Percentiles rank a stretch among this genome's conserved stretches.
Conservation (phyloP, 2,113 vertebrate genomes). For the Strix aluco region DNA sequence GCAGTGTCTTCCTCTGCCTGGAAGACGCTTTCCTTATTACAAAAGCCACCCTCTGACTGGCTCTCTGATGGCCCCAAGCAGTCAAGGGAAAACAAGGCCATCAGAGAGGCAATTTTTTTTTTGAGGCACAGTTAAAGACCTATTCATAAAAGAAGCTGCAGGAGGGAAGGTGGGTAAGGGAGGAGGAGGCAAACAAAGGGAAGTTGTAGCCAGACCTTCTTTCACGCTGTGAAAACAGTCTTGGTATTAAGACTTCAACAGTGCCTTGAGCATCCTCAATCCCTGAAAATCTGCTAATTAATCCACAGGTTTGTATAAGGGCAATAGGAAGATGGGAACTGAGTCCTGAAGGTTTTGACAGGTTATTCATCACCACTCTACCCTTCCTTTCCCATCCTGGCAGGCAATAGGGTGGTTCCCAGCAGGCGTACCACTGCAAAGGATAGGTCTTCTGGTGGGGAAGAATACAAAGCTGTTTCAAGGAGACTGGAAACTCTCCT, state of each 20-base stretch:
- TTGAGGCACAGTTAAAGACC: neutral
- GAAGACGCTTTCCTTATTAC: constrained; percentile 35
- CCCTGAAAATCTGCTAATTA: neutral
- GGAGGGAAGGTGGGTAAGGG: constrained; percentile 3
- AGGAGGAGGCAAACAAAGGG: neutral
- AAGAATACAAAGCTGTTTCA: neutral
- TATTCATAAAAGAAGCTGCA: neutral
- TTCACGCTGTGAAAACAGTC: neutral
- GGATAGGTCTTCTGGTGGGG: neutral
- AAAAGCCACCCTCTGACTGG: constrained; percentile 16
- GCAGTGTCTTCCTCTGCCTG: constrained; percentile 45
- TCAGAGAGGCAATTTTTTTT: neutral
- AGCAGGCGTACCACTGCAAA: neutral
- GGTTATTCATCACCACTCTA: neutral
- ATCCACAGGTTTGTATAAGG: neutral
- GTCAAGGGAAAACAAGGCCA: neutral
- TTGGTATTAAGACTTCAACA: neutral
- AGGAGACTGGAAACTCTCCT: neutral
- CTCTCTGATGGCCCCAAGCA: neutral
- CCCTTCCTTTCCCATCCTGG: neutral
- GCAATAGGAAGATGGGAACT: neutral
- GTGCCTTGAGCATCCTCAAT: neutral
- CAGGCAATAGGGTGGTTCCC: neutral
- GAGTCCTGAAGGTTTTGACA: neutral
- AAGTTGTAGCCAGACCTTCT: neutral